phyloP scores from a whole-genome alignment of 2,797 vertebrate genomes.

The Cyprinella venusta region DNA sequence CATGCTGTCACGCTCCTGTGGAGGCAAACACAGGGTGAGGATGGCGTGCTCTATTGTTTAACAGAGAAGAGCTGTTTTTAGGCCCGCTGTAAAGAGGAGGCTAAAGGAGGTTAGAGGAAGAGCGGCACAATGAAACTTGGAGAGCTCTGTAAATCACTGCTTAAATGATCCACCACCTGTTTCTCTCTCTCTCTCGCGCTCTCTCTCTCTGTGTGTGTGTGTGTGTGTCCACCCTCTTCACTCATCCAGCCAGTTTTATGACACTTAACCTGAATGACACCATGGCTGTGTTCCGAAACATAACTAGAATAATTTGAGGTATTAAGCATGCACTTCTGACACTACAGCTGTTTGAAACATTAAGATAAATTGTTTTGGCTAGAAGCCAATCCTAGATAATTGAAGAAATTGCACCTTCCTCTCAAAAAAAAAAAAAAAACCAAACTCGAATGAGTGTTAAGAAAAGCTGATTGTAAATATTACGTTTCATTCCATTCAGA shows the following conservation, averaged over 20 bases:
- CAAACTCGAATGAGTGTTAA: too few species aligned
- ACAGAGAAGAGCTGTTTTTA: constrained; percentile 42
- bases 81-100: constrained; percentile 26
- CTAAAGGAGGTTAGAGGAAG: constrained; percentile 54
- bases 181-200: background rate
- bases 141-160: constrained; percentile 72
- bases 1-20: constrained; percentile 28
- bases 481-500: too few species aligned
- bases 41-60: constrained; percentile 50
- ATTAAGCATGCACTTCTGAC: background rate
- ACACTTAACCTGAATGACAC: background rate
- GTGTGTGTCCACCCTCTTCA: constrained; percentile 65
- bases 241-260: constrained; percentile 56
- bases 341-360: background rate
- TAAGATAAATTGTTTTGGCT: background rate
- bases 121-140: constrained; percentile 69
- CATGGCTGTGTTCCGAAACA: constrained; percentile 13
- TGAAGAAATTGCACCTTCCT: too few species aligned
- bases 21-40: constrained; percentile 29
- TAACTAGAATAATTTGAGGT: background rate
- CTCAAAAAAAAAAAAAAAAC: too few species aligned
- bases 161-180: constrained; percentile 78
- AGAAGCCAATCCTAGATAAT: background rate
- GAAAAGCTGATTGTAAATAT: too few species aligned
- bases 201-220: background rate